phyloP scores from a whole-genome alignment of 35 echinoderm and acorn worm species.

The Eucidaris tribuloides region DNA sequence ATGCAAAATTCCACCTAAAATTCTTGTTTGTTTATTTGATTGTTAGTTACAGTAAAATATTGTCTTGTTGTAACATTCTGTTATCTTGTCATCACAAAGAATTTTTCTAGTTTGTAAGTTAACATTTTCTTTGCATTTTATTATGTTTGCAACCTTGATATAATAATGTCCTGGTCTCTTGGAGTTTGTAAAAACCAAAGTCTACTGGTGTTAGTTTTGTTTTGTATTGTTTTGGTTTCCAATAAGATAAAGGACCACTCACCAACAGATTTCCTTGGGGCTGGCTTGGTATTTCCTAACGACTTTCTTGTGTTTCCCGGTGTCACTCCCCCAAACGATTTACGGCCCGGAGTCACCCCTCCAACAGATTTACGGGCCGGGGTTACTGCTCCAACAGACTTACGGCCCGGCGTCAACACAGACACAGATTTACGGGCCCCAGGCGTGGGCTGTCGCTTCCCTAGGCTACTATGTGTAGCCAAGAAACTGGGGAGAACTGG shows the following conservation, averaged over 20 bases:
- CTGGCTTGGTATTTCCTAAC: constrained; percentile 12
- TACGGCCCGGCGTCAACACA: constrained; percentile 2
- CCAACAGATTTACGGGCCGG: constrained; percentile 44
- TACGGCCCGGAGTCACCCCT: constrained; percentile 13
- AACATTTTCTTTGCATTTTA: no score
- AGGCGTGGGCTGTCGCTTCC: constrained; percentile 41
- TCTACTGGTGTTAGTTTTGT: no score
- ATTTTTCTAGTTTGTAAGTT: no score
- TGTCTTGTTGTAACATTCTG: no score
- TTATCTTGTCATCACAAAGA: no score
- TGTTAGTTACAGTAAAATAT: no score
- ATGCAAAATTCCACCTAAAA: no score
- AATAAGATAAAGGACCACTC: not conserved
- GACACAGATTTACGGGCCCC: constrained; percentile 46
- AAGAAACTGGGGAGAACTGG: constrained; percentile 8
- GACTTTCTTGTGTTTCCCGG: constrained; percentile 33
- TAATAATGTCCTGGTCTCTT: no score
- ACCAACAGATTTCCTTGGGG: constrained; percentile 2
- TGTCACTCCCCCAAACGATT: constrained; percentile 36
- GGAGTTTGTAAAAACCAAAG: no score
- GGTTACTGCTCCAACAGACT: not conserved
- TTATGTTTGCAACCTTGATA: no score
- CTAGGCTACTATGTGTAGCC: not conserved
- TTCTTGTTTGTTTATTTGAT: no score
- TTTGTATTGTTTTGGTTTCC: no score